Base-by-base conservation (phyloP, 2,888 invertebrate species). In the Nomada fucata region DNA sequence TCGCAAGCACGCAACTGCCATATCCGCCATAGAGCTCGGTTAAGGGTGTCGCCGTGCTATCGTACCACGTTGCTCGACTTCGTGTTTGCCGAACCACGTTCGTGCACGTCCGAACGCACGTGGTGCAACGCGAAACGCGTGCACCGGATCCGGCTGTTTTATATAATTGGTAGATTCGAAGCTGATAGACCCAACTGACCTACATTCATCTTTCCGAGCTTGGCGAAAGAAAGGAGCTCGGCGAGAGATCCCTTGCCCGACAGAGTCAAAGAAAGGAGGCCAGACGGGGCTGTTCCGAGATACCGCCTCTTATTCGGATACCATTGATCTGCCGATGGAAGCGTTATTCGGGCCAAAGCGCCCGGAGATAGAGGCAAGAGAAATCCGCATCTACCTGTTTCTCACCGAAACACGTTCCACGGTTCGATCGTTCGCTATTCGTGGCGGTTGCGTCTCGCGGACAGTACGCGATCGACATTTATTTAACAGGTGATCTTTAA, bases 311-410 rank as follows among this genome's bases (percentile, higher is more conserved):
- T 85, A 83, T 78, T 85, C 80, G 77, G 79, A 86, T 85, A 74
- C 80, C 85, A 83, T 86, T 80, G 88, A 86, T 86, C 85, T 74
- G 55, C n/a, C 76, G 79, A 80, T 87, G 76, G 87, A 79, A 71
- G 77, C 80, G 74, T 64, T 60, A 61, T 68, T 69, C 78, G 59
- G 61, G 64, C 69, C 74, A 70, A 57, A 65, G 67, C 52, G 71
- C 63, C 52, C 23, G 47, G 50, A 47, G 74, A 74, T 72, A 60
- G 65, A 29, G 67, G 47, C 52, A 73, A 65, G 69, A 64, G 36
- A 53, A 53, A 64, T 64, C 64, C 64, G 75, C 47, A 47, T n/a
- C 86, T 73, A 73, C 47, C 68, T 65, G 85, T 74, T 74, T 59
- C 23, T 26, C 42, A 13, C 69, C 57, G 44, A 64, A 69, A 75